phyloP scores from a whole-genome alignment of 2,797 vertebrate genomes.

The Parauchenoglanis punctatus region DNA sequence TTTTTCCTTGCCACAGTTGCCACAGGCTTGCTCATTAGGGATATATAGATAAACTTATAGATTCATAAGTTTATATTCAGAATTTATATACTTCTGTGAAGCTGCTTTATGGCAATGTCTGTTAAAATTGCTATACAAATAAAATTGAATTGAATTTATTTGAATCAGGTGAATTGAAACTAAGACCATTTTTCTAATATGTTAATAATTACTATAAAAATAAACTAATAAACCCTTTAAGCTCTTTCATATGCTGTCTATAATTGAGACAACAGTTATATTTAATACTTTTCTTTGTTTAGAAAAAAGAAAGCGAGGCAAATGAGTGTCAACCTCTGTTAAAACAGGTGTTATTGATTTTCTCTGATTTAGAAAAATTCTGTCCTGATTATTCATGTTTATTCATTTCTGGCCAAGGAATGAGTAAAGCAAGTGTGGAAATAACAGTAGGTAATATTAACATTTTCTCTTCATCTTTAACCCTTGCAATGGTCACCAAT shows the following conservation, averaged over 20 bases:
- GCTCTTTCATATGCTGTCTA: not conserved
- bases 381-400: conserved; percentile 41
- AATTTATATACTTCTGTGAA: too few relatives aligned
- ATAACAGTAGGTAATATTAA: conserved; percentile 23
- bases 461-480: conserved; percentile 1
- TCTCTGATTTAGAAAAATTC: not conserved
- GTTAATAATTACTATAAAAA: too few relatives aligned
- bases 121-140: too few relatives aligned
- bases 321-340: too few relatives aligned
- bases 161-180: not conserved
- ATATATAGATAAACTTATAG: too few relatives aligned
- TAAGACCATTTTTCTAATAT: not conserved
- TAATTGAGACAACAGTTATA: too few relatives aligned
- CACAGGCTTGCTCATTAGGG: too few relatives aligned
- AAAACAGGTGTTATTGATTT: too few relatives aligned
- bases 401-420: conserved; percentile 3
- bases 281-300: not conserved
- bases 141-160: too few relatives aligned
- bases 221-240: not conserved
- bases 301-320: not conserved
- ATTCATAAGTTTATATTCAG: too few relatives aligned
- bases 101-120: too few relatives aligned
- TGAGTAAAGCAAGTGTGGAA: conserved; percentile 19
- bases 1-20: too few relatives aligned
- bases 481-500: not conserved